These are phyloP conservation scores for Actinostola sp. DNA, from an alignment of 92 coral and sea anemone genomes.

Conservation along the genomic window DNA sequence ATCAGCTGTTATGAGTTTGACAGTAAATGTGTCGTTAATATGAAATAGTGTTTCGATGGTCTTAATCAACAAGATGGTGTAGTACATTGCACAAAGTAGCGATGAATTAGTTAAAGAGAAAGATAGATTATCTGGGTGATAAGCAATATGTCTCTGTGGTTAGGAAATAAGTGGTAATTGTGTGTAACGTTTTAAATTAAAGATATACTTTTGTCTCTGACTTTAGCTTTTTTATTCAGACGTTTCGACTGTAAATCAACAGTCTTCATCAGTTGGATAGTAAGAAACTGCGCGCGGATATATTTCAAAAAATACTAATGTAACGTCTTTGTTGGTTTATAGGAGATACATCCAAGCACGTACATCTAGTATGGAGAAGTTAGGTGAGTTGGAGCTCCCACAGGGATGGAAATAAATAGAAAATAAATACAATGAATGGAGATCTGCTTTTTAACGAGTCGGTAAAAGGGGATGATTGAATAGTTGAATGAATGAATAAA, in stretches of 20 bases:
- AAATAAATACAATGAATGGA: background rate
- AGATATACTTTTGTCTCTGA: too few species aligned
- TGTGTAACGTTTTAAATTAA: too few species aligned
- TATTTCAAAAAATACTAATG: too few species aligned
- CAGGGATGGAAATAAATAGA: background rate
- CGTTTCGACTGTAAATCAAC: too few species aligned
- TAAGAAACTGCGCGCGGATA: too few species aligned
- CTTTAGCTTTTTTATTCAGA: too few species aligned
- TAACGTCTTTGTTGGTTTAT: too few species aligned
- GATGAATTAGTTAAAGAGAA: background rate
- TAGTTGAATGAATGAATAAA: too few species aligned
- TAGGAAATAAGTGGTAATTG: background rate
- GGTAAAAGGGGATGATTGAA: too few species aligned
- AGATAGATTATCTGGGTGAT: background rate
- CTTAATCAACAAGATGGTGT: background rate
- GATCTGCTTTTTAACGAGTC: too few species aligned
- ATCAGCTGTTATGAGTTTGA: too few species aligned
- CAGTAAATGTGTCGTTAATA: background rate
- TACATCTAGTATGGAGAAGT: constrained; percentile 22
- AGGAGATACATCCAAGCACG: constrained; percentile 32
- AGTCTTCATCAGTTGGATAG: too few species aligned
- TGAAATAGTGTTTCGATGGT: background rate
- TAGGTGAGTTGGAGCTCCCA: constrained; percentile 18
- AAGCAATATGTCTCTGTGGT: background rate
- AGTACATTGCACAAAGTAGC: background rate